A percentile compares a stretch with the other conserved stretches of the same genome.
phyloP scores from a whole-genome alignment of 2,113 vertebrate genomes.

The Mobula hypostoma region DNA sequence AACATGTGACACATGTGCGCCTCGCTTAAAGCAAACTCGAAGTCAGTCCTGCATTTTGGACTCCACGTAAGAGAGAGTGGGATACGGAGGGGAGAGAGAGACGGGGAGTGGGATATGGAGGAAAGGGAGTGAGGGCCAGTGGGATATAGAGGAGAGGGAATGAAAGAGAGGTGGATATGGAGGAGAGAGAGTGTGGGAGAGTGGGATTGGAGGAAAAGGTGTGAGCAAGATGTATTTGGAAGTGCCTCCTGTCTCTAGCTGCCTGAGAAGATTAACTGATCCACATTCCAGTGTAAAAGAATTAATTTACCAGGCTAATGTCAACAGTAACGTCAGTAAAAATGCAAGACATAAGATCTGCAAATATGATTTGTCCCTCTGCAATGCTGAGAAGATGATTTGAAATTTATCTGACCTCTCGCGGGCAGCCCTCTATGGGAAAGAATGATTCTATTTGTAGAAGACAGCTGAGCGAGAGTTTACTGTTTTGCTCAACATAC shows the following conservation, averaged over 20 bases:
- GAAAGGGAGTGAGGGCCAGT: too few relatives aligned
- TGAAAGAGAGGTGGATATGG: not conserved
- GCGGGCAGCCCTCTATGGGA: not conserved
- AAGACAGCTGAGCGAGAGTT: not conserved
- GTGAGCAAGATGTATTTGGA: not conserved
- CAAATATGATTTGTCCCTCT: not conserved
- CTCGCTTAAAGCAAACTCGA: too few relatives aligned
- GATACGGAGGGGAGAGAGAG: not conserved
- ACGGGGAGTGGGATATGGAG: too few relatives aligned
- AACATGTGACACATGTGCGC: too few relatives aligned
- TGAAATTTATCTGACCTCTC: too few relatives aligned
- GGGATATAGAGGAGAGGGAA: too few relatives aligned
- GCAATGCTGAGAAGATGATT: not conserved
- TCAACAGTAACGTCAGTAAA: not conserved
- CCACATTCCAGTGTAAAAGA: not conserved
- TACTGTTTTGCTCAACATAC: too few relatives aligned
- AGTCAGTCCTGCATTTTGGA: too few relatives aligned
- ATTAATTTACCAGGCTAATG: not conserved
- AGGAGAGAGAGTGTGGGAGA: too few relatives aligned
- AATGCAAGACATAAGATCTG: not conserved
- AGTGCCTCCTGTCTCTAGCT: not conserved
- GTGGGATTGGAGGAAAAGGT: not conserved
- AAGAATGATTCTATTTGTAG: not conserved
- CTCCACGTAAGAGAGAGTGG: too few relatives aligned
- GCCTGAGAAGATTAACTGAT: too few relatives aligned